phyloP scores from a whole-genome alignment of 2,113 vertebrate genomes.

The Pelodiscus sinensis region DNA sequence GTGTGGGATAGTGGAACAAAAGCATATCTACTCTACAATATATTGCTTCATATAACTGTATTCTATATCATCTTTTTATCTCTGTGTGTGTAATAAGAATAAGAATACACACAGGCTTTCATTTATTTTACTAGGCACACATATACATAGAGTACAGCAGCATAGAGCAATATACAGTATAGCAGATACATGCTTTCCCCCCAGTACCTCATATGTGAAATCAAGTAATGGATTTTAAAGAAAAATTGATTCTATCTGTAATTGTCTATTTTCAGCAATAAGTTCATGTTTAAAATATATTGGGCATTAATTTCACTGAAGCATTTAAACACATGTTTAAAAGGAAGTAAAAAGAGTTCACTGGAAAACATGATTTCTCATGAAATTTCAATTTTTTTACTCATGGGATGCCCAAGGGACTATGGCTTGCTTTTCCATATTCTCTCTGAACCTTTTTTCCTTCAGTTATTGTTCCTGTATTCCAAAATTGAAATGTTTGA shows the following conservation, averaged over 20 bases:
- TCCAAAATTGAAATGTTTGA: neutral
- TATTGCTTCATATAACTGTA: neutral
- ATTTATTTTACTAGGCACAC: neutral
- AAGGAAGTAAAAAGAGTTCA: neutral
- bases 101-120: neutral
- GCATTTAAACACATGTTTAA: too few relatives aligned
- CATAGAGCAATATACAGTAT: rapidly evolving
- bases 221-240: neutral
- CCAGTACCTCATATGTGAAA: neutral
- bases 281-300: neutral
- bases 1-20: neutral
- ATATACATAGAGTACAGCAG: neutral
- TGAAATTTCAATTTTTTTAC: rapidly evolving
- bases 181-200: neutral
- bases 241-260: neutral
- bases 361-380: neutral
- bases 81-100: neutral
- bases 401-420: neutral
- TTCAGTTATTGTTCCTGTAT: neutral
- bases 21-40: neutral
- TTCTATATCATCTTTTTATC: neutral
- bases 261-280: neutral
- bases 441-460: too few relatives aligned
- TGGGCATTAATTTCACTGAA: neutral
- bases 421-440: too few relatives aligned